Evolutionary conservation across 2,888 invertebrate genomes (phyloP).

Genomic region (Chelonus formosanus): DNA sequence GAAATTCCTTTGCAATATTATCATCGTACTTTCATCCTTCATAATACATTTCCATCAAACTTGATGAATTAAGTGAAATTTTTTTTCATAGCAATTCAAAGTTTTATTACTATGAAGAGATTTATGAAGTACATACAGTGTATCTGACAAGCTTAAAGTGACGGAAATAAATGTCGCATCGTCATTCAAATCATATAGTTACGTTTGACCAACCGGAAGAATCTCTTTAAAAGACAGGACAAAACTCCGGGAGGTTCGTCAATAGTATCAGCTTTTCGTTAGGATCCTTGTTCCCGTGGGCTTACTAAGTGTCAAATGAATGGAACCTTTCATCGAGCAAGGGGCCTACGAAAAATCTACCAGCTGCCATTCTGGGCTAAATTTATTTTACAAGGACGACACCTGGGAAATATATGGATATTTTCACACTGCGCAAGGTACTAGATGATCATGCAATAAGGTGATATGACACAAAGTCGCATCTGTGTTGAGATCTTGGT

Average conservation of each 20-base stretch:
- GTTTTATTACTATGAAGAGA: no score
- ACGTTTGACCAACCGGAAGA: conserved; percentile 41
- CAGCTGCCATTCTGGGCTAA: conserved; percentile 38
- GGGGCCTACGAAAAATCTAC: conserved; percentile 25
- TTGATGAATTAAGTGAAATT: no score
- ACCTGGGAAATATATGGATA: conserved; percentile 41
- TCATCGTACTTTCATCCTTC: no score
- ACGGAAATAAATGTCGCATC: no score
- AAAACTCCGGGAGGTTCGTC: conserved; percentile 32
- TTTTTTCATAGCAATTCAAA: no score
- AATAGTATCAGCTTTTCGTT: conserved; percentile 36
- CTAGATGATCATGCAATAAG: conserved; percentile 17
- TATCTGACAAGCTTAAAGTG: no score
- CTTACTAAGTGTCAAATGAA: conserved; percentile 44
- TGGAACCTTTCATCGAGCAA: conserved; percentile 1
- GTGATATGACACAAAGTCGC: conserved; percentile 27
- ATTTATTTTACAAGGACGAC: conserved; percentile 40
- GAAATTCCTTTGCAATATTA: no score
- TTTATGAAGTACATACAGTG: no score
- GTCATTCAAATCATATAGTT: not conserved
- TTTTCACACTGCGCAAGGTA: conserved; percentile 38
- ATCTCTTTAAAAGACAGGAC: conserved; percentile 37
- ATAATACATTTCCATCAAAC: no score
- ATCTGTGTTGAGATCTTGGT: conserved; percentile 37
- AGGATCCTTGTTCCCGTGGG: conserved; percentile 34